Conservation (phyloP, 2,797 vertebrate genomes). For the Micrastur ruficollis region DNA sequence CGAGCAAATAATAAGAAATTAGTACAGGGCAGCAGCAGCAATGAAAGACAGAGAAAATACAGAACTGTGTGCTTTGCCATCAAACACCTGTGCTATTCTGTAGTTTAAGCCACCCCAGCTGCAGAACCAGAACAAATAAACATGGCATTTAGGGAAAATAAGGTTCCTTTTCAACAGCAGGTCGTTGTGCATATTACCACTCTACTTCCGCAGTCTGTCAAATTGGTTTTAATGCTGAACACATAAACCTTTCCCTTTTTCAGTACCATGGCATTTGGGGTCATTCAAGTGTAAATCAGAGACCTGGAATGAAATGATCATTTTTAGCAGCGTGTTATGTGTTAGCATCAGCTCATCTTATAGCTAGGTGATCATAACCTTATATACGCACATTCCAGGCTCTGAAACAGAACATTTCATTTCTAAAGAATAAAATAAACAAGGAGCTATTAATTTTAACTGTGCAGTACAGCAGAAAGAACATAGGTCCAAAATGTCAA, state of each 20-base stretch:
- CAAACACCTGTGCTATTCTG: neutral
- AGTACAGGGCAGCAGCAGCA: neutral
- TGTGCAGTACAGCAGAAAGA: neutral
- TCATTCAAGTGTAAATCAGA: slow-evolving; percentile 81
- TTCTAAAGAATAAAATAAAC: neutral
- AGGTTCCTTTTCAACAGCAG: neutral
- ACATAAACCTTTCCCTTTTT: slow-evolving; percentile 73
- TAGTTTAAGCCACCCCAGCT: neutral
- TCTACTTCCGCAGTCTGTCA: slow-evolving; percentile 76
- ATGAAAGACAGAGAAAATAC: neutral
- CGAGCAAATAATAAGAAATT: neutral
- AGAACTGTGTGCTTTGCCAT: neutral
- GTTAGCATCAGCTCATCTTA: neutral
- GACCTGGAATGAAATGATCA: slow-evolving; percentile 55
- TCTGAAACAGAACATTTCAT: neutral
- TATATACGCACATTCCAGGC: neutral
- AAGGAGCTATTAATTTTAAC: neutral
- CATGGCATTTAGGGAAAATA: neutral
- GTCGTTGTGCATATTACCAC: slow-evolving; percentile 25
- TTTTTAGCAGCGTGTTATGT: neutral
- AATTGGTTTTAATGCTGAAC: slow-evolving; percentile 79
- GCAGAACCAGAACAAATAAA: neutral
- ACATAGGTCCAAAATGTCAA: neutral
- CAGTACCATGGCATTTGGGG: slow-evolving; percentile 68
- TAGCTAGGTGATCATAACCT: neutral